These are phyloP conservation scores for Heliocidaris tuberculata DNA, from an alignment of 35 echinoderm and acorn worm species.

Conservation along the genomic window DNA sequence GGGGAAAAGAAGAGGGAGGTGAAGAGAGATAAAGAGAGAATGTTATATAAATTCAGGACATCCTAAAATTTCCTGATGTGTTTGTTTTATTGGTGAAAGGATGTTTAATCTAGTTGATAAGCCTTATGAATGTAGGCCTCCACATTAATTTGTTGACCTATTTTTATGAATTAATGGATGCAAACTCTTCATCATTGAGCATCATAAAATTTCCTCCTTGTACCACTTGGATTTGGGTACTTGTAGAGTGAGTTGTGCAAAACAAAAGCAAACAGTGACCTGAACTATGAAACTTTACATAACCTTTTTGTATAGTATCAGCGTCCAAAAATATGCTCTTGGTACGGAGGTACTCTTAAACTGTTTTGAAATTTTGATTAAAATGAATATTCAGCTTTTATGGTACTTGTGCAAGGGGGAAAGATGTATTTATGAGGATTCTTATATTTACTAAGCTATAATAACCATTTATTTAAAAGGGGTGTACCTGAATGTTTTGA, in stretches of 20 bases:
- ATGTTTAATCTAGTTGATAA: neutral
- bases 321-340: neutral
- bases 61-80: too few relatives aligned
- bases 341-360: neutral
- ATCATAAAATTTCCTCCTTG: neutral
- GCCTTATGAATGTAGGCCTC: neutral
- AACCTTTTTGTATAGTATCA: neutral
- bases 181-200: neutral
- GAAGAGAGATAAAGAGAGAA: too few relatives aligned
- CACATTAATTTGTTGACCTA: neutral
- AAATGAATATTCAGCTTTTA: neutral
- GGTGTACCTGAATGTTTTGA: neutral
- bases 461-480: neutral
- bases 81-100: too few relatives aligned
- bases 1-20: too few relatives aligned
- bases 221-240: neutral
- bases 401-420: neutral
- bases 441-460: neutral
- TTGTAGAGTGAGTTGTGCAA: neutral
- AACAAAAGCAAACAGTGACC: neutral
- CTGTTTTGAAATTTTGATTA: neutral
- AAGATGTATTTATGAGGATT: neutral
- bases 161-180: too few relatives aligned
- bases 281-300: neutral
- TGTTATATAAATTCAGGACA: too few relatives aligned